Percentiles rank a stretch among this genome's conserved stretches.
Conservation (phyloP, 2,113 vertebrate species). For the Eretmodus cyanostictus region DNA sequence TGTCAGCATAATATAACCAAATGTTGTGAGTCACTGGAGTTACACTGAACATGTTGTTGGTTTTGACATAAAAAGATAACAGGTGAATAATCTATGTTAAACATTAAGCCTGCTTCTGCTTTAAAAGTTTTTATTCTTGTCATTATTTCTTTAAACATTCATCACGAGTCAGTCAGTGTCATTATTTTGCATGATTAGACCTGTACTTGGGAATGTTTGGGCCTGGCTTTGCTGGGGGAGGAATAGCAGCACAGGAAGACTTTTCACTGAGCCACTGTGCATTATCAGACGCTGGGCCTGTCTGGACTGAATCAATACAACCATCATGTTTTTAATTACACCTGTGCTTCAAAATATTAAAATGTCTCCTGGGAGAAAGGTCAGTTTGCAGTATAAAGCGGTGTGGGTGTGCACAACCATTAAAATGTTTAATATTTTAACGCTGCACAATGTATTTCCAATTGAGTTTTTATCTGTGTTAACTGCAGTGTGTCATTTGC, state of each 20-base stretch:
- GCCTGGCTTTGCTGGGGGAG: not conserved
- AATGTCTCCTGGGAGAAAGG: not conserved
- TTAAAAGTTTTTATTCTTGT: not conserved
- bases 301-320: not conserved
- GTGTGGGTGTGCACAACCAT: not conserved
- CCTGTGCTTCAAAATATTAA: not conserved
- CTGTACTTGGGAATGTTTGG: not conserved
- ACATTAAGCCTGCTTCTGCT: not conserved
- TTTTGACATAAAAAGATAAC: not conserved
- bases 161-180: not conserved
- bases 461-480: not conserved
- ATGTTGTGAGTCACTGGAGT: not conserved
- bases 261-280: not conserved
- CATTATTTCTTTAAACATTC: not conserved
- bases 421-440: not conserved
- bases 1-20: not conserved
- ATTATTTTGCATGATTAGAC: not conserved
- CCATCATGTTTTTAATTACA: not conserved
- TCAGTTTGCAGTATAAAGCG: not conserved
- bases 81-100: not conserved
- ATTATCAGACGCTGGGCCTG: not conserved
- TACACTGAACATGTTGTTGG: not conserved
- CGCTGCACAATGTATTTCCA: not conserved
- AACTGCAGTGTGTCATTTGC: not conserved
- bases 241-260: not conserved